phyloP scores from a whole-genome alignment of 2,113 vertebrate species.

The Tachycineta bicolor region DNA sequence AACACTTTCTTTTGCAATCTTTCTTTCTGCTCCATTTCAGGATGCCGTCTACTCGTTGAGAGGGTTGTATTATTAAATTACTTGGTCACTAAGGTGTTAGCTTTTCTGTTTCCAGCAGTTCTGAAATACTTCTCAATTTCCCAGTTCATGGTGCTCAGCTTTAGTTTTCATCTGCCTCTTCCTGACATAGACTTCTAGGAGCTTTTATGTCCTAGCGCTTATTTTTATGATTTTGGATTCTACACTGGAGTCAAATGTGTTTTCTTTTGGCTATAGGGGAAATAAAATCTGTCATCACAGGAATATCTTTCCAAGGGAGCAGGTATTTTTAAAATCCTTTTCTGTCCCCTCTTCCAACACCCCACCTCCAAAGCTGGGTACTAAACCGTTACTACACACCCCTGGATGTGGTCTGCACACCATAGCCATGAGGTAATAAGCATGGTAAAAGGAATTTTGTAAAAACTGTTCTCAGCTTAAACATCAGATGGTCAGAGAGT shows the following conservation, averaged over 20 bases:
- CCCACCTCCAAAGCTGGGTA: neutral
- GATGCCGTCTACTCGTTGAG: neutral
- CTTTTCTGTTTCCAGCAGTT: neutral
- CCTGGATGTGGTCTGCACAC: neutral
- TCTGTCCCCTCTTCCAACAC: neutral
- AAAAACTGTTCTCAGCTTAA: neutral
- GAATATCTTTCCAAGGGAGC: neutral
- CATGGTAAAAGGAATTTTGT: neutral
- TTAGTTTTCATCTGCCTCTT: neutral
- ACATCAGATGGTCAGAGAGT: neutral
- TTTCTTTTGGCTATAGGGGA: neutral
- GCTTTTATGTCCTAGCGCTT: neutral
- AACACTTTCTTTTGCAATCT: neutral
- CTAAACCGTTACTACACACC: neutral
- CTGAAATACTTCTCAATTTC: neutral
- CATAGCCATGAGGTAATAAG: fast-evolving
- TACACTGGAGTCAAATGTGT: neutral
- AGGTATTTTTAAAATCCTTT: neutral
- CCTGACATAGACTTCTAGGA: neutral
- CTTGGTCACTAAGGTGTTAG: neutral
- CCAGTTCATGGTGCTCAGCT: neutral
- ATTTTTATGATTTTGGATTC: neutral
- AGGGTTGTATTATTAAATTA: neutral
- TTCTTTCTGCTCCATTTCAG: neutral
- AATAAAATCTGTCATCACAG: neutral